These are phyloP conservation scores for Coregonus clupeaformis DNA, from an alignment of 2,113 vertebrate genomes.

Conservation along the genomic window DNA sequence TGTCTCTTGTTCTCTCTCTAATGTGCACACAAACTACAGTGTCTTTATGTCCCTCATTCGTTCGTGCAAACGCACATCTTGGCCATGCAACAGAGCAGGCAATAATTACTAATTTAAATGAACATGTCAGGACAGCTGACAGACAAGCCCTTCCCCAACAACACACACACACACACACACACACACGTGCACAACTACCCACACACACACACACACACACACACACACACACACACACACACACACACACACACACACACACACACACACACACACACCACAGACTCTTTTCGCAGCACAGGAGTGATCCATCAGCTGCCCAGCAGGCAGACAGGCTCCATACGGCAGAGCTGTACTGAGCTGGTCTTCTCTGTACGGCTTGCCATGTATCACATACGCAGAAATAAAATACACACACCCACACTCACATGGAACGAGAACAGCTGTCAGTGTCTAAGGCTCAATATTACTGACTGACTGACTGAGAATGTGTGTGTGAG, in stretches of 20 bases:
- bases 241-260: too few species aligned
- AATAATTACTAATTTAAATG: conserved; percentile 99
- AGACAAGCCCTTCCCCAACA: conserved; percentile 83
- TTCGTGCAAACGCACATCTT: conserved; percentile 73
- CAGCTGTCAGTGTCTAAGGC: not conserved
- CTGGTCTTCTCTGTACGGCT: conserved; percentile 91
- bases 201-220: too few species aligned
- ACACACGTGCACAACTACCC: conserved; percentile 16
- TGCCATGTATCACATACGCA: conserved; percentile 75
- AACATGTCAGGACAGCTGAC: conserved; percentile 94
- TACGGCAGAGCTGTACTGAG: conserved; percentile 96
- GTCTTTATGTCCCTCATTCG: conserved; percentile 50
- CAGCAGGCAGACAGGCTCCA: conserved; percentile 97
- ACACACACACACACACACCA: too few species aligned
- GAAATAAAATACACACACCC: conserved; percentile 11
- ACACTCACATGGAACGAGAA: conserved; percentile 10
- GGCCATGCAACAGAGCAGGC: conserved; percentile 86
- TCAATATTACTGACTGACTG: not conserved
- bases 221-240: conserved; percentile 1
- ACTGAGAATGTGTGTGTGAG: too few species aligned
- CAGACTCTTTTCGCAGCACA: conserved; percentile 52
- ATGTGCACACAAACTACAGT: conserved; percentile 22
- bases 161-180: too few species aligned
- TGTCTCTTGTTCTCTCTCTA: not conserved
- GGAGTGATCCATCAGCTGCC: conserved; percentile 94